Evolutionary conservation across 2,888 invertebrate species (phyloP), one percentile per base, ranked within the genome.

Genomic region (Zaprionus lineosus): DNA sequence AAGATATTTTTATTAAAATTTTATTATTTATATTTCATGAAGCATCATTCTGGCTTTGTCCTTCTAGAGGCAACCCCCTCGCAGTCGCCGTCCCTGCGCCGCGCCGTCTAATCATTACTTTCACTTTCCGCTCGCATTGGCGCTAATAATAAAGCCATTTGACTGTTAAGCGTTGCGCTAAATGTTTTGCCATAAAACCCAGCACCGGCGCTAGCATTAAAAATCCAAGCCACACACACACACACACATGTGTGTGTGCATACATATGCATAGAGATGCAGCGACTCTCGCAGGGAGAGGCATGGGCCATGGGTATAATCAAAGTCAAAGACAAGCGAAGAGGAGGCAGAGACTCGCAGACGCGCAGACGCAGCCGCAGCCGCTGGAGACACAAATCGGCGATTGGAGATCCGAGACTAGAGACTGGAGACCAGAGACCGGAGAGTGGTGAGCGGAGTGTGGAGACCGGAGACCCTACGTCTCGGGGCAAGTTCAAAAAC

Each of bases 61-160:
- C 9, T 16, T 19, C 36, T 16, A n/a, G n/a, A n/a, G n/a, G n/a
- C n/a, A n/a, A n/a, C 18, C 18, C 1, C 9, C 9, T 19, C 12
- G 6, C 33, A 6, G 8, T 18, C 33, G 9, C 19, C 29, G 28
- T 26, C 34, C 28, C 33, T n/a, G 5, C 2, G 33, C 31, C 14
- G 7, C 18, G 43, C 14, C 41, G 28, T 51, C 46, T 33, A 48
- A 8, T 43, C 14, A 29, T 28, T 12, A 62, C 76, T 74, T 74
- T 74, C 74, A 56, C 74, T 74, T 76, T 74, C 29, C 43, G 37
- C 33, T 41, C 31, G 40, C 40, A 44, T 19, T 31, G 73, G 40
- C 65, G 67, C 77, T 72, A 73, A 70, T 78, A 81, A 74, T 79
- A 67, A 78, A 79, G 61, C 57, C 83, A 79, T 79, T 79, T 69